Percentiles rank a stretch among this genome's conserved stretches.
phyloP scores from a whole-genome alignment of 2,797 vertebrate genomes.

The Megaceryle alcyon region DNA sequence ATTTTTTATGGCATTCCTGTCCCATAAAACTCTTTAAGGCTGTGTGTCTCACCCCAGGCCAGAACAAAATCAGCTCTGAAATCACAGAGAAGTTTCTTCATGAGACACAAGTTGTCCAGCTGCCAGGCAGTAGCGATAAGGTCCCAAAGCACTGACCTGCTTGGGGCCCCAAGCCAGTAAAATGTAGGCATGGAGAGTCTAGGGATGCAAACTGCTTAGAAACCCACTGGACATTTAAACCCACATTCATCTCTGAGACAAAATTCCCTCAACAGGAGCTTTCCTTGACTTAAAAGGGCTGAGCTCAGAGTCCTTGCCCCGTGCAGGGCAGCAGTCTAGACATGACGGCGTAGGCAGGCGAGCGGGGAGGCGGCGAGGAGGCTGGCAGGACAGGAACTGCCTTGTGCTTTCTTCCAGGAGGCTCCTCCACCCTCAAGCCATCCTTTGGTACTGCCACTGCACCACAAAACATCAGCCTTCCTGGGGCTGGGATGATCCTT shows the following conservation, averaged over 20 bases:
- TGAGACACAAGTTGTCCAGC: background rate
- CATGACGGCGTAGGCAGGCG: rapidly evolving
- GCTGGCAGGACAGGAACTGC: background rate
- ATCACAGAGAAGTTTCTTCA: background rate
- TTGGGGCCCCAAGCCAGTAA: background rate
- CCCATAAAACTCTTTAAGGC: background rate
- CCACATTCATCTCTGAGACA: background rate
- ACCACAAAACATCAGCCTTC: rapidly evolving
- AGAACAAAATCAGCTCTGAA: background rate
- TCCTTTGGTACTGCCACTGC: background rate
- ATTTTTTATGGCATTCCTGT: background rate
- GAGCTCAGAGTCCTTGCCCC: background rate
- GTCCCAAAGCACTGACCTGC: background rate
- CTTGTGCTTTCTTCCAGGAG: background rate
- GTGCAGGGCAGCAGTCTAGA: background rate
- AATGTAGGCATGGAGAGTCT: background rate
- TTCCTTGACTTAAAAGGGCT: background rate
- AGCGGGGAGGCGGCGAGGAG: rapidly evolving
- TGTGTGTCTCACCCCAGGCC: background rate
- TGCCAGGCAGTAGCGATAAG: background rate
- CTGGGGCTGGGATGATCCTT: background rate
- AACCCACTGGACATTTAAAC: background rate
- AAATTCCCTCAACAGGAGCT: background rate
- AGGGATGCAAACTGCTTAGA: background rate
- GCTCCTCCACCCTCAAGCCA: background rate